A percentile compares a stretch with the other conserved stretches of the same genome.
Evolutionary conservation across 2,888 invertebrate species (phyloP).

Genomic region (Lepeophtheirus nordmannii): DNA sequence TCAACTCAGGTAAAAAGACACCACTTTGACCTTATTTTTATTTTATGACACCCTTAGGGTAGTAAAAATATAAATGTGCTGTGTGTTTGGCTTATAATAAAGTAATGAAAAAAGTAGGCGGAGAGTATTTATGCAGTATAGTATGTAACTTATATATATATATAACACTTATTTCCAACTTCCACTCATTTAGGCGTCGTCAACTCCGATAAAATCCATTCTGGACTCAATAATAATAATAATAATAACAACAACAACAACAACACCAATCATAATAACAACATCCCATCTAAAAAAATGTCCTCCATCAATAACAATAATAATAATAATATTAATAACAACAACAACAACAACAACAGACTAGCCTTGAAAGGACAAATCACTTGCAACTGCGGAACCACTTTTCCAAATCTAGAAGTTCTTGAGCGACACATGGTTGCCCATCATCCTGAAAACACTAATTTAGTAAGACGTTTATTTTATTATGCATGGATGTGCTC

Average conservation of each 20-base stretch:
- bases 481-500: not conserved
- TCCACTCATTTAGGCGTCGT: not conserved
- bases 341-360: no score
- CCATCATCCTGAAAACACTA: conserved; percentile 21
- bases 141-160: no score
- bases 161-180: no score
- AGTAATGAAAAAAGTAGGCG: not conserved
- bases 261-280: not conserved
- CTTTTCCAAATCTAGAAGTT: conserved; percentile 17
- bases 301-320: not conserved
- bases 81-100: not conserved
- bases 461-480: conserved; percentile 21
- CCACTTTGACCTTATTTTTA: no score
- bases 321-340: not conserved
- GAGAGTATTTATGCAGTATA: not conserved
- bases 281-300: not conserved
- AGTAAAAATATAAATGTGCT: not conserved
- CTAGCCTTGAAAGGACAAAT: not conserved
- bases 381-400: conserved; percentile 22
- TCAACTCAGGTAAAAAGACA: no score
- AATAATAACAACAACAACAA: not conserved
- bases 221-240: not conserved
- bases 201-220: not conserved
- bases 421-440: conserved; percentile 17
- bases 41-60: no score